These are phyloP conservation scores for Hetaerina americana DNA, from an alignment of 1,140 invertebrate genomes.

Conservation along the genomic window DNA sequence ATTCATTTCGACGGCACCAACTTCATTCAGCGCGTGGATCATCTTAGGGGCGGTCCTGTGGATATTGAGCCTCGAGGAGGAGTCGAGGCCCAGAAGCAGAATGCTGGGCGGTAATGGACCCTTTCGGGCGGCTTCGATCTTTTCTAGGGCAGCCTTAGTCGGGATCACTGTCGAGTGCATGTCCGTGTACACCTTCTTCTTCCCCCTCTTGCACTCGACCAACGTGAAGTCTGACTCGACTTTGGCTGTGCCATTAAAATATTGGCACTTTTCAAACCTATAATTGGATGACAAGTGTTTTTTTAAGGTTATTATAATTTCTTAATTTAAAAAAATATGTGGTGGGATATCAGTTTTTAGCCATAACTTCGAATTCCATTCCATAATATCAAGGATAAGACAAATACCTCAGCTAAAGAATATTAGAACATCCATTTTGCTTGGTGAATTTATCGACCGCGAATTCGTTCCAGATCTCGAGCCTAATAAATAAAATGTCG, in stretches of 20 bases:
- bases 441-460: too few species aligned
- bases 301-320: too few species aligned
- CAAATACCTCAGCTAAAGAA: too few species aligned
- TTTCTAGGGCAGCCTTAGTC: background rate
- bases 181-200: constrained; percentile 27
- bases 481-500: too few species aligned
- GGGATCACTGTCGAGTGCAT: constrained; percentile 23
- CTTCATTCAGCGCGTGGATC: constrained; percentile 20
- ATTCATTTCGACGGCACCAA: constrained; percentile 11
- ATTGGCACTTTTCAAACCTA: background rate
- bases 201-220: background rate
- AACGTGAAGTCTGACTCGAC: background rate
- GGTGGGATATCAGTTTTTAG: too few species aligned
- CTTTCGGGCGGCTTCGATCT: background rate
- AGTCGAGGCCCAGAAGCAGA: constrained; percentile 37
- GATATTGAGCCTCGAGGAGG: constrained; percentile 35
- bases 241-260: background rate
- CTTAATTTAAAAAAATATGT: too few species aligned
- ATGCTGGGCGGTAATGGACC: constrained; percentile 21
- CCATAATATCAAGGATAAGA: too few species aligned
- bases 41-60: constrained; percentile 33
- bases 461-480: too few species aligned
- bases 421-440: too few species aligned
- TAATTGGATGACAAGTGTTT: too few species aligned
- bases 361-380: too few species aligned